These are phyloP conservation scores for Dione juno DNA, from an alignment of 2,888 invertebrate species.

Conservation along the genomic window DNA sequence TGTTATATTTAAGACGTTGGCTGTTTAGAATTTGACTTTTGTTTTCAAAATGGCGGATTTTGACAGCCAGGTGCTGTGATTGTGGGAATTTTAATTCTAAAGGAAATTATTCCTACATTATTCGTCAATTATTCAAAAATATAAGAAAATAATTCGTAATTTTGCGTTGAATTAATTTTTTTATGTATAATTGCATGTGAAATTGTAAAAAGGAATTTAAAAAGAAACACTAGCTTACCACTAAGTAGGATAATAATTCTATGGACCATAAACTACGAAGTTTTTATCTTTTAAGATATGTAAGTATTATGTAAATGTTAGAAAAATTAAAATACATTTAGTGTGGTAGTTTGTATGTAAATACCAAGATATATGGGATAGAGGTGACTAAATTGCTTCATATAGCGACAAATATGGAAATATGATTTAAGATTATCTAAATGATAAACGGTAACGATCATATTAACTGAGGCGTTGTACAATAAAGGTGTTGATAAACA, in stretches of 20 bases:
- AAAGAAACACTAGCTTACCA: not conserved
- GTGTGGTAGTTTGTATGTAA: conserved; percentile 21
- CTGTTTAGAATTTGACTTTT: conserved; percentile 7
- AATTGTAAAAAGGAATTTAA: not conserved
- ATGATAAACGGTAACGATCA: conserved; percentile 25
- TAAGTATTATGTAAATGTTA: conserved; percentile 31
- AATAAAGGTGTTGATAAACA: conserved; percentile 16
- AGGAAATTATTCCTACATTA: conserved; percentile 1
- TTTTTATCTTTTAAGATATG: conserved; percentile 16
- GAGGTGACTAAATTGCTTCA: conserved; percentile 6
- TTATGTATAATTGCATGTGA: not conserved
- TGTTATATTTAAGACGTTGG: conserved; percentile 23
- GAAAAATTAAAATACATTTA: conserved; percentile 28
- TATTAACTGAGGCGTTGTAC: conserved; percentile 28
- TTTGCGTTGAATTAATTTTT: conserved; percentile 3
- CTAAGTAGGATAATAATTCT: conserved; percentile 7
- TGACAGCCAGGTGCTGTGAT: conserved; percentile 23
- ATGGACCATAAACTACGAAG: conserved; percentile 22
- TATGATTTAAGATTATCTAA: conserved; percentile 32
- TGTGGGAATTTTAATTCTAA: conserved; percentile 4
- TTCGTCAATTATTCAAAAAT: not conserved
- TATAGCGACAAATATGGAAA: conserved; percentile 28
- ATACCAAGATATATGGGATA: conserved; percentile 14
- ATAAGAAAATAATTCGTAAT: not conserved
- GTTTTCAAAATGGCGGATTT: conserved; percentile 24